Percentiles rank a stretch among this genome's conserved stretches.
Conservation (phyloP, 2,888 invertebrate genomes). For the Patella caerulea region DNA sequence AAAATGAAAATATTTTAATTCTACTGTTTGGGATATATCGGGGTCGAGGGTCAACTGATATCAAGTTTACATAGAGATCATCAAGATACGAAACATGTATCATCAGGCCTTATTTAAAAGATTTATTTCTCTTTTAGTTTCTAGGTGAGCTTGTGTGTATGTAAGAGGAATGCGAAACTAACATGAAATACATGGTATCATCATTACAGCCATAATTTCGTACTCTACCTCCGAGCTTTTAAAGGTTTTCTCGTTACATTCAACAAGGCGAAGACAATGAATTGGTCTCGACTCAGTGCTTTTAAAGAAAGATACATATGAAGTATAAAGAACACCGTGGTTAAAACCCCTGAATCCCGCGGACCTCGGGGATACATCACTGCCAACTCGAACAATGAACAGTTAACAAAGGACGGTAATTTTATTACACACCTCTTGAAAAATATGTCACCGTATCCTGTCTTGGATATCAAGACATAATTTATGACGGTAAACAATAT, state of each 20-base stretch:
- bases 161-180: no score
- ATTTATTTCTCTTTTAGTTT: no score
- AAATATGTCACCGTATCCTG: background rate
- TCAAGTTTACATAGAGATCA: no score
- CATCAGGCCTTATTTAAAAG: no score
- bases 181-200: no score
- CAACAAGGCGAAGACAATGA: background rate
- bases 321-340: background rate
- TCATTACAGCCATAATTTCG: no score
- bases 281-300: background rate
- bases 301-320: background rate
- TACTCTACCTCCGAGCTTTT: no score
- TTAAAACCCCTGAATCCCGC: background rate
- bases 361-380: background rate
- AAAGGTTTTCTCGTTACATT: background rate
- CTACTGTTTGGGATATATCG: no score
- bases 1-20: no score
- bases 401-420: conserved; percentile 3
- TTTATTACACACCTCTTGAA: background rate
- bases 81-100: no score
- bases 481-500: background rate
- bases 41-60: no score
- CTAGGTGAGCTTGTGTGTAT: no score
- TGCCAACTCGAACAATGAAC: conserved; percentile 1
- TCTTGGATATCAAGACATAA: background rate